A percentile compares a stretch with the other conserved stretches of the same genome.
Evolutionary conservation across 1,140 invertebrate genomes (phyloP).

Genomic region (Tetramorium parvispinum): DNA sequence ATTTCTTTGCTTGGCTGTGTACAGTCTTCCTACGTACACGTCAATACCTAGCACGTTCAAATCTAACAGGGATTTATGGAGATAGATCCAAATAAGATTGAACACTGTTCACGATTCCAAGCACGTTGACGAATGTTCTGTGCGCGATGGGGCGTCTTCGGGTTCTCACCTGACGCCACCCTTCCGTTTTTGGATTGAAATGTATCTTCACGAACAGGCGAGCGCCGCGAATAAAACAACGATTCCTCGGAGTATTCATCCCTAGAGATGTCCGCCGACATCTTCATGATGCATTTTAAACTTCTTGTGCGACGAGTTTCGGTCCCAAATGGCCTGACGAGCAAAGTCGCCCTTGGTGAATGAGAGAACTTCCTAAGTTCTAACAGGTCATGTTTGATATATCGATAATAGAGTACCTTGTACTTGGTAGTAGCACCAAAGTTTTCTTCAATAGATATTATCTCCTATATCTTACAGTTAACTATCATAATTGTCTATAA

Average conservation of each 20-base stretch:
- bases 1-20: constrained; percentile 40
- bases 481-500: not conserved
- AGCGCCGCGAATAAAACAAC: constrained; percentile 52
- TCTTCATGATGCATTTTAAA: constrained; percentile 34
- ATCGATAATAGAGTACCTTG: constrained; percentile 19
- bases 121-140: constrained; percentile 67
- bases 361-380: constrained; percentile 35
- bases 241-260: not conserved
- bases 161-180: not conserved
- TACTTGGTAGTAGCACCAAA: not conserved
- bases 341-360: constrained; percentile 20
- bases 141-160: constrained; percentile 19
- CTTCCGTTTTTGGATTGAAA: constrained; percentile 63
- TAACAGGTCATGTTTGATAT: constrained; percentile 48
- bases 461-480: not conserved
- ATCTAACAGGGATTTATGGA: constrained; percentile 75
- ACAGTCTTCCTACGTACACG: not conserved
- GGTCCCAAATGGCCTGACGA: constrained; percentile 25
- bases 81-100: constrained; percentile 76
- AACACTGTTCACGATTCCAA: constrained; percentile 63
- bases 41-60: constrained; percentile 60
- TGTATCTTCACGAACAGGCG: constrained; percentile 57
- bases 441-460: constrained; percentile 22
- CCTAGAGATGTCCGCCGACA: not conserved
- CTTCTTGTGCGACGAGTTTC: constrained; percentile 7